phyloP scores from a whole-genome alignment of 2,888 invertebrate genomes.

The Coenonympha glycerion region DNA sequence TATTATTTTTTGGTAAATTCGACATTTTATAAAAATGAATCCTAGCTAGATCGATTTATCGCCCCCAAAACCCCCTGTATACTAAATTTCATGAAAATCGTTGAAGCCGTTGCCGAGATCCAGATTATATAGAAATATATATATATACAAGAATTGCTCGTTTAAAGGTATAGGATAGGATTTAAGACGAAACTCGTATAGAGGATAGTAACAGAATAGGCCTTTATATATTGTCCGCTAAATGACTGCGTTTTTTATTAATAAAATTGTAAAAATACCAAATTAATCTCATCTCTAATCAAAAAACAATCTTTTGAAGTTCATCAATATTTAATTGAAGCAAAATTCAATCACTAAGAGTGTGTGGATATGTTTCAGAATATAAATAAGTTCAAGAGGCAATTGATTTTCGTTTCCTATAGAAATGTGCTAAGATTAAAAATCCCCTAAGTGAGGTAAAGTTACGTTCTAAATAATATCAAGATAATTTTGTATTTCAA shows the following conservation, averaged over 20 bases:
- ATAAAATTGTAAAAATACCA: background rate
- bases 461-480: background rate
- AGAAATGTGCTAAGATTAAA: constrained; percentile 1
- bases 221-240: constrained; percentile 57
- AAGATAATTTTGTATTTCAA: background rate
- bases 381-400: constrained; percentile 1
- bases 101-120: no score
- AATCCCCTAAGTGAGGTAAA: background rate
- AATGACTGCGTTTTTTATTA: constrained; percentile 16
- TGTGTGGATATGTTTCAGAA: constrained; percentile 6
- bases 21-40: no score
- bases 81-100: no score
- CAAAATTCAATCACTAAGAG: background rate
- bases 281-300: no score
- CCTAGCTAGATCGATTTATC: no score
- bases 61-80: no score
- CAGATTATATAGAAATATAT: no score
- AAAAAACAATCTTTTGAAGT: no score
- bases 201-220: constrained; percentile 40
- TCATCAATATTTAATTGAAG: constrained; percentile 9
- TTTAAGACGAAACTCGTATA: constrained; percentile 18
- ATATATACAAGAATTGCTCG: no score
- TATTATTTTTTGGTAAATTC: no score
- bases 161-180: no score
- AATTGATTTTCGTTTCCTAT: constrained; percentile 6